Percentiles rank a stretch among this genome's conserved stretches.
Conservation (phyloP, 2,113 vertebrate species). For the Phrynosoma platyrhinos region DNA sequence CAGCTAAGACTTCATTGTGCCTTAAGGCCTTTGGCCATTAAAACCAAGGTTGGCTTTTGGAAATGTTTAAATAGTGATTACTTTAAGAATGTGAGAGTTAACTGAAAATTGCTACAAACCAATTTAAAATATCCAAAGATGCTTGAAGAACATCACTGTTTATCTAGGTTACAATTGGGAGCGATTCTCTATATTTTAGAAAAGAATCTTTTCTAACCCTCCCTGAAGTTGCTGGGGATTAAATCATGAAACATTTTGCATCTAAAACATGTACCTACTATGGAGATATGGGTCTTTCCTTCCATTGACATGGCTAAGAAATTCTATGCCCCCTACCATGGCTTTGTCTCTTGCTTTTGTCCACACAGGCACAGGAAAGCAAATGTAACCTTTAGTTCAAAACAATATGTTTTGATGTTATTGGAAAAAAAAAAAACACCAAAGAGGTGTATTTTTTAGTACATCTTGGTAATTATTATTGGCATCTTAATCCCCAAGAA, state of each 20-base stretch:
- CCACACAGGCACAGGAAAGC: not conserved
- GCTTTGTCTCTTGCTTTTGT: not conserved
- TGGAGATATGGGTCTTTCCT: not conserved
- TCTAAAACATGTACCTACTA: not conserved
- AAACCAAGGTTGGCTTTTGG: no score
- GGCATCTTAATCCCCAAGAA: conserved; percentile 5
- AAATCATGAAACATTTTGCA: not conserved
- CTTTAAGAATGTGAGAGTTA: not conserved
- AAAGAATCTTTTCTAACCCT: not conserved
- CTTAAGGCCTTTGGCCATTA: no score
- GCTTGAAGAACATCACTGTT: not conserved
- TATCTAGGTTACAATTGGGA: not conserved
- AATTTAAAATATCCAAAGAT: not conserved
- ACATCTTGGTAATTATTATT: conserved; percentile 12
- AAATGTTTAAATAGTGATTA: not conserved
- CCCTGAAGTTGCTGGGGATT: not conserved
- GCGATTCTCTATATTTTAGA: not conserved
- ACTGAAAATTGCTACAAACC: not conserved
- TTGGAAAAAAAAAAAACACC: not conserved
- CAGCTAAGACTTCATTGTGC: no score
- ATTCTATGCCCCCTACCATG: not conserved
- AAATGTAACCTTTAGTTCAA: not conserved
- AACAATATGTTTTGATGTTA: not conserved
- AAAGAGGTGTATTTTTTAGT: not conserved
- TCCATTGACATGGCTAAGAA: not conserved